phyloP scores from a whole-genome alignment of 2,113 vertebrate species.

The Poeciliopsis occidentalis region DNA sequence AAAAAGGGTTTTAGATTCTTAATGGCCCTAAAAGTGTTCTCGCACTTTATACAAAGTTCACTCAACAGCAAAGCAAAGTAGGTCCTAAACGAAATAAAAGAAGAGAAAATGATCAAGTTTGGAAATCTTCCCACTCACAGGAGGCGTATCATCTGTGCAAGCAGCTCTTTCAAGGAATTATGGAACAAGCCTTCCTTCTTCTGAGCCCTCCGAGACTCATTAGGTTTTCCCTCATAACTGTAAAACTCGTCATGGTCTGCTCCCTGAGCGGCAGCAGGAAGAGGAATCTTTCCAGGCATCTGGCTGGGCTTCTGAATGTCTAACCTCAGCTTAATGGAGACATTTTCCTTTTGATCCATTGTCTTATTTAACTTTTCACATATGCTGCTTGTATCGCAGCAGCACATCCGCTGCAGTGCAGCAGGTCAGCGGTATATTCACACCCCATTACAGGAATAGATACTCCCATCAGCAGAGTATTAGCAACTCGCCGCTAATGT shows the following conservation, averaged over 20 bases:
- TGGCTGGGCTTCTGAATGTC: constrained; percentile 33
- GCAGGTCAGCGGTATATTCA: background rate
- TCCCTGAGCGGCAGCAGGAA: constrained; percentile 29
- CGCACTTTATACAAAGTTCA: constrained; percentile 10
- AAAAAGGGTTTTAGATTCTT: background rate
- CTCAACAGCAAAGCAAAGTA: constrained; percentile 10
- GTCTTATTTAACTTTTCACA: background rate
- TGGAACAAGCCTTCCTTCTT: constrained; percentile 33
- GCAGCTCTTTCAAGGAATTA: constrained; percentile 34
- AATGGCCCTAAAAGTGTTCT: constrained; percentile 20
- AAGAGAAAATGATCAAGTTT: constrained; percentile 23
- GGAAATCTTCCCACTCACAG: constrained; percentile 18
- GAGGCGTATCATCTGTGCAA: constrained; percentile 35
- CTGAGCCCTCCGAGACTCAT: constrained; percentile 55
- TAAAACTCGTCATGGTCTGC: constrained; percentile 41
- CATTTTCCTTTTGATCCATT: background rate
- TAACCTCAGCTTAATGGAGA: constrained; percentile 4
- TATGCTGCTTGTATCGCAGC: background rate
- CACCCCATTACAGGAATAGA: background rate
- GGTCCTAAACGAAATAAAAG: constrained; percentile 9
- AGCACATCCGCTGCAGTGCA: background rate
- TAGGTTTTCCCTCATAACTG: constrained; percentile 53
- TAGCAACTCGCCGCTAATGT: background rate
- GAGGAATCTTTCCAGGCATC: constrained; percentile 29
- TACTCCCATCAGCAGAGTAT: background rate